Evolutionary conservation across 2,113 vertebrate genomes (phyloP), one percentile per base, ranked within the genome.

Genomic region (Struthio camelus): DNA sequence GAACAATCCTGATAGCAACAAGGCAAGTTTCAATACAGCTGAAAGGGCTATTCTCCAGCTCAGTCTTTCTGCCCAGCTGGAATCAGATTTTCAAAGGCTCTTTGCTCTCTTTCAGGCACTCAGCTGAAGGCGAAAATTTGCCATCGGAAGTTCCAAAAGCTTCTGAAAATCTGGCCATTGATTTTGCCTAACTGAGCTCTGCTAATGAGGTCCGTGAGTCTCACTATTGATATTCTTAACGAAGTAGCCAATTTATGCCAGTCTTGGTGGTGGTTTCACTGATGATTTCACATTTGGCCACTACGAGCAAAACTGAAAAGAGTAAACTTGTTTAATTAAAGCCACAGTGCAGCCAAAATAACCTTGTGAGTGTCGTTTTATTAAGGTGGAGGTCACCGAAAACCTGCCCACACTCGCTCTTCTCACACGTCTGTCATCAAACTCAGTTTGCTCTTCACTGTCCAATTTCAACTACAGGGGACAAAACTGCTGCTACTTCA

Each of bases 161-260:
- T 71, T 28, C 38, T 27, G 38, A 65, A 34, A 76, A 34, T 34
- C 7, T 71, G 24, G 46, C 40, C 30, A 1, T 36, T 64, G 66
- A 42, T 14, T 59, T 10, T 80, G 40, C 59, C 44, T 48, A 24
- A 27, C 14, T 24, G 56, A 40, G 15, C 11, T 30, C n/a, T 86
- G 30, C 6, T 38, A 6, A 3, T 16, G 13, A 86, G 25, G 9
- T 79, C 25, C 3, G 3, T 0, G 1, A 15, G n/a, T 38, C 14
- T 48, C n/a, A 5, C 32, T 80, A 0, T 50, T 8, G 3, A 6
- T 42, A 24, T 27, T 53, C 25, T 64, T 23, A 34, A 14, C 64
- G 59, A 15, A 1, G 0, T 0, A 1, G 38, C 11, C 1, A 9
- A 0, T 14, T 76, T 30, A 30, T 38, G 46, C 16, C 32, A 20